Conservation (phyloP, 2,888 invertebrate genomes). For the Nomada fabriciana region DNA sequence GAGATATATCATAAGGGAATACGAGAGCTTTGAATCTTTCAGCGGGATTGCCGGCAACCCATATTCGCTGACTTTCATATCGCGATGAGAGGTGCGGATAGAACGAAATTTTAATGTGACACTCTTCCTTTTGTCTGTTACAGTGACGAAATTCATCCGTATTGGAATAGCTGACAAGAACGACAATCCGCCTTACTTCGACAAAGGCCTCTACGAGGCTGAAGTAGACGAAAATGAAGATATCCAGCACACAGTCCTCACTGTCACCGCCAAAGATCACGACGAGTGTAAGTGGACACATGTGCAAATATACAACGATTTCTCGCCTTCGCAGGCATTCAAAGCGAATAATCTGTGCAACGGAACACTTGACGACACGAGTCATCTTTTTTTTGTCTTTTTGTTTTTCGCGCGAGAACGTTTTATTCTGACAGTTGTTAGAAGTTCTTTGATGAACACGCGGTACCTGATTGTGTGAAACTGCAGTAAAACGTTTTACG, state of each 20-base stretch:
- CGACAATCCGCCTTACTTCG: conserved; percentile 99
- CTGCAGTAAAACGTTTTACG: neutral
- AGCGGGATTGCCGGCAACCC: neutral
- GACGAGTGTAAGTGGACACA: conserved; percentile 95
- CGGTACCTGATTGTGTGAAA: too few species aligned
- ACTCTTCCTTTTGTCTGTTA: conserved; percentile 80
- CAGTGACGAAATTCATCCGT: conserved; percentile 99
- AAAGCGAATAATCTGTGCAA: neutral
- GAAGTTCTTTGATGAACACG: neutral
- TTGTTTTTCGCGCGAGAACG: too few species aligned
- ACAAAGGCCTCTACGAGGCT: conserved; percentile 97
- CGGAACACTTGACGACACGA: neutral
- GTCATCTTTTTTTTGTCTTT: neutral
- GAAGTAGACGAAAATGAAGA: conserved; percentile 99
- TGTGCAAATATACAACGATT: neutral
- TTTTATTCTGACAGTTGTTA: neutral
- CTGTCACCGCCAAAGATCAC: conserved; percentile 99
- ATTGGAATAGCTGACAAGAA: conserved; percentile 99
- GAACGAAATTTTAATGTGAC: conserved; percentile 18
- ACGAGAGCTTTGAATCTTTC: conserved; percentile 5
- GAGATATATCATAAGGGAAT: neutral
- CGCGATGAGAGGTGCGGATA: neutral
- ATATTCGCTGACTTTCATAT: conserved; percentile 10
- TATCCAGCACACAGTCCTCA: conserved; percentile 98
- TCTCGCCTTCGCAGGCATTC: neutral